Evolutionary conservation across 2,888 invertebrate species (phyloP).

Genomic region (Argynnis bischoffii): DNA sequence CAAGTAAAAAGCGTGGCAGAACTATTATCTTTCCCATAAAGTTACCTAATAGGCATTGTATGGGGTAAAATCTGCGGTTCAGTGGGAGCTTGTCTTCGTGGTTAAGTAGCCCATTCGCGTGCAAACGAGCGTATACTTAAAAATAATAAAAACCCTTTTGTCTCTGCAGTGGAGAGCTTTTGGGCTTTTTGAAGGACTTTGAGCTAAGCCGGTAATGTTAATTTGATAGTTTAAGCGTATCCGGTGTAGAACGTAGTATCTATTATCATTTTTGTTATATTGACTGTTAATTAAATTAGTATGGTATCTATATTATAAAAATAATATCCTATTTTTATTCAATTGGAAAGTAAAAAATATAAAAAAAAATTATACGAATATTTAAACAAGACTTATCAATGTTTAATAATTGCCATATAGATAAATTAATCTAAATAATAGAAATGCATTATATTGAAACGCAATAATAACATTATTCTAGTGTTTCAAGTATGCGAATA

Average conservation of each 20-base stretch:
- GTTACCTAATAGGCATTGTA: conserved; percentile 69
- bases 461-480: conserved; percentile 3
- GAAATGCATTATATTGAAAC: not conserved
- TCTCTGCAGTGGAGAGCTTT: conserved; percentile 48
- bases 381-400: too few species aligned
- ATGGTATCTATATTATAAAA: too few species aligned
- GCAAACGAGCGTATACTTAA: conserved; percentile 82
- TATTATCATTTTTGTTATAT: not conserved
- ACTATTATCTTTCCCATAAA: conserved; percentile 75
- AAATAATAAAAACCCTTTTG: conserved; percentile 79
- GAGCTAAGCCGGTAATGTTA: conserved; percentile 30
- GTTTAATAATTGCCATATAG: too few species aligned
- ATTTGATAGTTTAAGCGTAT: conserved; percentile 35
- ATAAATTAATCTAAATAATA: too few species aligned
- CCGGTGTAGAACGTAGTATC: conserved; percentile 21
- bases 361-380: too few species aligned
- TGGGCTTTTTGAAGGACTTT: conserved; percentile 37
- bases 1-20: conserved; percentile 77
- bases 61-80: conserved; percentile 60
- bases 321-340: too few species aligned
- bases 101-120: conserved; percentile 83
- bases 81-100: conserved; percentile 71
- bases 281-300: not conserved
- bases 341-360: too few species aligned
- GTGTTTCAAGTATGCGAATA: conserved; percentile 44